Evolutionary conservation across 2,113 vertebrate species (phyloP).

Genomic region (Laticauda laticaudata): DNA sequence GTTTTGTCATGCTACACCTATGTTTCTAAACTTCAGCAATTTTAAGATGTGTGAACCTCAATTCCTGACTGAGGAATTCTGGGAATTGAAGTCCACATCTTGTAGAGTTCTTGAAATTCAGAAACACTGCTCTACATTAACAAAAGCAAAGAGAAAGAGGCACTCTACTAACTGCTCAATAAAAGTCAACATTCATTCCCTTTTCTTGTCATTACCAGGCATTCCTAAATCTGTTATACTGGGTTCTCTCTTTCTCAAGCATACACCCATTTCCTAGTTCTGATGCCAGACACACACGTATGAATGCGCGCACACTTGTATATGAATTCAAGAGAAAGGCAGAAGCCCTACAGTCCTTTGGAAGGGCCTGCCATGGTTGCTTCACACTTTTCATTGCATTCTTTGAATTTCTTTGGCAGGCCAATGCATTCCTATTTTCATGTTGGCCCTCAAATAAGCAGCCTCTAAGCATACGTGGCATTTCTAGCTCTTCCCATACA

Average conservation of each 20-base stretch:
- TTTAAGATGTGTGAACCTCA: neutral
- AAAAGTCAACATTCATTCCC: neutral
- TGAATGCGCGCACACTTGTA: rapidly evolving
- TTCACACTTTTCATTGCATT: neutral
- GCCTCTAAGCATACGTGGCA: neutral
- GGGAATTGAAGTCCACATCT: neutral
- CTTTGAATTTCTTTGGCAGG: neutral
- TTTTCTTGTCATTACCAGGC: rapidly evolving
- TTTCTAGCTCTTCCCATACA: neutral
- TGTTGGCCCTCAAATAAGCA: neutral
- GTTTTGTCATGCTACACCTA: neutral
- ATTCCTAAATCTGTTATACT: conserved; percentile 1
- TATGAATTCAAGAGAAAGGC: rapidly evolving
- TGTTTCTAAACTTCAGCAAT: neutral
- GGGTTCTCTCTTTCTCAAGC: neutral
- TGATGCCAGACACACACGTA: neutral
- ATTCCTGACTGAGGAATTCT: neutral
- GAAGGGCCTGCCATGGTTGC: neutral
- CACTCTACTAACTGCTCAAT: neutral
- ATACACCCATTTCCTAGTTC: neutral
- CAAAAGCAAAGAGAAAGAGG: neutral
- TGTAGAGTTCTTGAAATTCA: neutral
- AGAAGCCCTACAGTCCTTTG: neutral
- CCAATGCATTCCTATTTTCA: neutral
- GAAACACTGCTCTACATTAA: neutral